phyloP scores from a whole-genome alignment of 2,113 vertebrate species.

The Nesospiza acunhae region DNA sequence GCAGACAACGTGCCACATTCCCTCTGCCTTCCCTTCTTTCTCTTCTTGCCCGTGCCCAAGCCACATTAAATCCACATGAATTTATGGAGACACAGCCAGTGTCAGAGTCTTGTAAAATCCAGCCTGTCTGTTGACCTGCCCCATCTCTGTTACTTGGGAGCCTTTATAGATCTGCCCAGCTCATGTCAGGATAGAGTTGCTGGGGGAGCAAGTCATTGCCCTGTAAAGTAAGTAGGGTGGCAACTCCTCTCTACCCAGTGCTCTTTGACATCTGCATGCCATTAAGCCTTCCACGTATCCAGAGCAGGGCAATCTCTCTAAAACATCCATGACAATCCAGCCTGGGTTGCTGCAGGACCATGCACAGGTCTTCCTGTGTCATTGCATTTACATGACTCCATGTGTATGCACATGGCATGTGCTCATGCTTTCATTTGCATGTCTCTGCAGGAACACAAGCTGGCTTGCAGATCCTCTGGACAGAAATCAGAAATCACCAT shows the following conservation, averaged over 20 bases:
- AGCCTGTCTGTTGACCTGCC: neutral
- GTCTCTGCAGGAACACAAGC: neutral
- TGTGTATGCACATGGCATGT: neutral
- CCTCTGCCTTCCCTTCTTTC: neutral
- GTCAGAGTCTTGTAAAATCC: neutral
- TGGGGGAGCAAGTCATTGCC: neutral
- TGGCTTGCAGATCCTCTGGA: neutral
- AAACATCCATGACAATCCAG: neutral
- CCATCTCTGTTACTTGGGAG: neutral
- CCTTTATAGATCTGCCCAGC: neutral
- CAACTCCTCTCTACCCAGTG: neutral
- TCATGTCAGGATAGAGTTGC: neutral
- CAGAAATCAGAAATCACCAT: neutral
- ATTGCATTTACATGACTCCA: neutral
- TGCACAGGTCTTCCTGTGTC: neutral
- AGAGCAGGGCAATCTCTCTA: neutral
- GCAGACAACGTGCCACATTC: neutral
- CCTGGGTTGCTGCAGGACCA: neutral
- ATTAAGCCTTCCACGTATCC: neutral
- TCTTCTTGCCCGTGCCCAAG: neutral
- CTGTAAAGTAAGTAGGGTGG: neutral
- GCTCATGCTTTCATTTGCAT: fast-evolving
- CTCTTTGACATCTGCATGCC: neutral
- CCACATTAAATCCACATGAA: neutral
- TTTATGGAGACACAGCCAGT: neutral